Evolutionary conservation across 2,797 vertebrate species (phyloP).

Genomic region (Rhinichthys osculus): DNA sequence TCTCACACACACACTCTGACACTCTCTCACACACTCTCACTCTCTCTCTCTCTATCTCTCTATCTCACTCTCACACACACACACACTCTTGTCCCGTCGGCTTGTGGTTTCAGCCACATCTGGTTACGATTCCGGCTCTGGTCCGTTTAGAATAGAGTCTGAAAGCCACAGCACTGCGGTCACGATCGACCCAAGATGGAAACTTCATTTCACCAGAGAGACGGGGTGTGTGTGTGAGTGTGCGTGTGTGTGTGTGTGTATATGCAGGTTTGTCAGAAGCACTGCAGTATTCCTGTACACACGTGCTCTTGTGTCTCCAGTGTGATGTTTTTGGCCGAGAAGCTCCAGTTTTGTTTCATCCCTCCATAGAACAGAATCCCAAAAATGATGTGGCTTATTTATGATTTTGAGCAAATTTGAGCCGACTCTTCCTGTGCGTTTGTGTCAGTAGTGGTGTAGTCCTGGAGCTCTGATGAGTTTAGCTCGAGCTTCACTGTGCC

Average conservation of each 20-base stretch:
- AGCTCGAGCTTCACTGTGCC: too few relatives aligned
- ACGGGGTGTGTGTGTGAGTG: background rate
- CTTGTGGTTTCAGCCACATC: conserved; percentile 72
- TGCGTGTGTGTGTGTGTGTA: background rate
- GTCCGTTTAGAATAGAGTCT: conserved; percentile 83
- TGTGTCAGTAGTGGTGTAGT: too few relatives aligned
- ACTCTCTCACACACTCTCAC: too few relatives aligned
- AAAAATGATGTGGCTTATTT: too few relatives aligned
- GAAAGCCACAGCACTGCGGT: conserved; percentile 80
- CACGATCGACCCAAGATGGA: conserved; percentile 72
- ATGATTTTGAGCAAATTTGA: too few relatives aligned
- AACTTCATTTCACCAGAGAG: conserved; percentile 65
- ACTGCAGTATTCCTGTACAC: background rate
- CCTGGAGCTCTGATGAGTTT: too few relatives aligned
- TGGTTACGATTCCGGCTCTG: conserved; percentile 82
- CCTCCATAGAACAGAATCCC: too few relatives aligned
- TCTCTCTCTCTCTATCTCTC: too few relatives aligned
- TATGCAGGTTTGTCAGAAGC: background rate
- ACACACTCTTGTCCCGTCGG: background rate
- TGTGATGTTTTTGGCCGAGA: too few relatives aligned
- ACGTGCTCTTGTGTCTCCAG: background rate
- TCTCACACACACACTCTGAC: too few relatives aligned
- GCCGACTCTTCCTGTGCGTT: too few relatives aligned
- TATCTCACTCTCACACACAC: background rate
- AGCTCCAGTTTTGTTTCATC: too few relatives aligned